Percentiles rank a stretch among this genome's conserved stretches.
These are phyloP conservation scores for Cossypha heuglini DNA, from an alignment of 2,797 vertebrate species.

Conservation along the genomic window DNA sequence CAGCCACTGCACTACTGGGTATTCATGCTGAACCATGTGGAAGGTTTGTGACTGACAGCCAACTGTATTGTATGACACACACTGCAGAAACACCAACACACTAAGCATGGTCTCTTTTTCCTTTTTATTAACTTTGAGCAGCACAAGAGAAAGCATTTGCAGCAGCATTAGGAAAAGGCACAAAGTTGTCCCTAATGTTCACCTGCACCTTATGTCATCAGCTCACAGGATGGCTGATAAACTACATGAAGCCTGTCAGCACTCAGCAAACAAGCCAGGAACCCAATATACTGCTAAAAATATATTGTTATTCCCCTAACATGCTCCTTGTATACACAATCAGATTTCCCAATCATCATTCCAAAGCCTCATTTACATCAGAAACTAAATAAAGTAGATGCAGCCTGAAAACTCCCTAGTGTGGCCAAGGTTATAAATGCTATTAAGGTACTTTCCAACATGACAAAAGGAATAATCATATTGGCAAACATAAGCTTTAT, in stretches of 20 bases:
- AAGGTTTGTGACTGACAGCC: neutral
- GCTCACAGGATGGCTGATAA: neutral
- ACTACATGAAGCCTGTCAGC: neutral
- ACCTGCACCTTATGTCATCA: neutral
- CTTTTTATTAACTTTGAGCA: neutral
- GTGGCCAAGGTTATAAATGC: neutral
- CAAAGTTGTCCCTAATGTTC: neutral
- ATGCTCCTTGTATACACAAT: neutral
- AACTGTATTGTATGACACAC: neutral
- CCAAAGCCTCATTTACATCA: neutral
- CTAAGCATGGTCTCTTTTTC: neutral
- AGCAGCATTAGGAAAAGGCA: neutral
- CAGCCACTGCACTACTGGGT: neutral
- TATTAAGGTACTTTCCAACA: slow-evolving; percentile 4
- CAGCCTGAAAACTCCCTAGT: neutral
- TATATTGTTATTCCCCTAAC: neutral
- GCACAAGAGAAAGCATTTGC: neutral
- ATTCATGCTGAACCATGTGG: neutral
- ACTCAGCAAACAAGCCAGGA: neutral
- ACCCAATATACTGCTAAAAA: neutral
- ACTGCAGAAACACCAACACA: neutral
- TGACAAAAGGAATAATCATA: slow-evolving; percentile 1
- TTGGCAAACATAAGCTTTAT: neutral
- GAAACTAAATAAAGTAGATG: neutral
- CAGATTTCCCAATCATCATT: neutral